Percentiles rank a stretch among this genome's conserved stretches.
phyloP scores from a whole-genome alignment of 2,113 vertebrate genomes.

The Nyctibius bracteatus region DNA sequence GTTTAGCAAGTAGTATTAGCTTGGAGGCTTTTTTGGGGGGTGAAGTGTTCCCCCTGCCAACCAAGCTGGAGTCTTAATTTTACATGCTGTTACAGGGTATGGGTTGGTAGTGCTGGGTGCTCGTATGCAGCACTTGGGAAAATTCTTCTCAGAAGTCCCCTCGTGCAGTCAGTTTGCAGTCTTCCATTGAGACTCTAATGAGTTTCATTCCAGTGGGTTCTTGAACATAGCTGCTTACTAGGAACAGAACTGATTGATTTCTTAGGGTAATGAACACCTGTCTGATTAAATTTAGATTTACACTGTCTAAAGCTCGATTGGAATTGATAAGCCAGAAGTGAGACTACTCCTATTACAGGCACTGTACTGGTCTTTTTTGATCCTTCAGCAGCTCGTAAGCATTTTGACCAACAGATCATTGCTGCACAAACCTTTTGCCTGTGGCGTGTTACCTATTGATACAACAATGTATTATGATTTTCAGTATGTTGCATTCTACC shows the following conservation, averaged over 20 bases:
- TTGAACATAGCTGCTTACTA: not conserved
- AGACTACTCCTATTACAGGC: not conserved
- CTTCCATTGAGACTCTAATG: not conserved
- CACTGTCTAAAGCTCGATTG: not conserved
- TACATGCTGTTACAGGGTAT: not conserved
- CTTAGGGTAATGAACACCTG: constrained; percentile 1
- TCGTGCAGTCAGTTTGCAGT: fast-evolving
- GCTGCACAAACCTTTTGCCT: not conserved
- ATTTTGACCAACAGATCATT: not conserved
- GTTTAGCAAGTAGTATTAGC: not conserved
- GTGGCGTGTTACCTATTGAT: not conserved
- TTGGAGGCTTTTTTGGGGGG: not conserved
- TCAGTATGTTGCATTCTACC: not conserved
- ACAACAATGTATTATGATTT: not conserved
- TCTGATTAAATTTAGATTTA: constrained; percentile 50
- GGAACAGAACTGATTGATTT: not conserved
- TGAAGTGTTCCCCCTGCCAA: fast-evolving
- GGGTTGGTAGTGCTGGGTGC: not conserved
- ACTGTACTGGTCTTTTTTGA: not conserved
- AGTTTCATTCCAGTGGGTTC: not conserved
- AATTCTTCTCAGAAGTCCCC: not conserved
- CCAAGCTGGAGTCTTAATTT: not conserved
- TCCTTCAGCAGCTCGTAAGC: not conserved
- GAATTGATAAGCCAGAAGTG: not conserved
- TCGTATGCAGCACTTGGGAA: fast-evolving